phyloP scores from a whole-genome alignment of 2,888 invertebrate genomes.

The Callosobruchus maculatus region DNA sequence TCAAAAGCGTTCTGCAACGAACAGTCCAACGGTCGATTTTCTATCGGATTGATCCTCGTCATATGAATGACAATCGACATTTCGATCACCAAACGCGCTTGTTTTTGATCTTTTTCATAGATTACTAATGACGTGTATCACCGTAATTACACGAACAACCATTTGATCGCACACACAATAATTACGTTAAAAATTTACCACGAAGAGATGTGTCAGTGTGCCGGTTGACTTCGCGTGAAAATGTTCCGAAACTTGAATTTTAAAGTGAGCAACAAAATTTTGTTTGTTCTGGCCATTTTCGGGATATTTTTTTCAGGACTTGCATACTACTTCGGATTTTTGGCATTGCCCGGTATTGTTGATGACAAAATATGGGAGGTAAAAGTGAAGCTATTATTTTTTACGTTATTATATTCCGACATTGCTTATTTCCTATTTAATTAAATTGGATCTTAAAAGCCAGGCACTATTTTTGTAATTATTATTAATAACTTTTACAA shows the following conservation, averaged over 20 bases:
- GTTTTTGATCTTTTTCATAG: not conserved
- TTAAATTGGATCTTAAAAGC: too few relatives aligned
- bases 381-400: conserved; percentile 7
- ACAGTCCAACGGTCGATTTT: too few relatives aligned
- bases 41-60: too few relatives aligned
- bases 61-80: not conserved
- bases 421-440: too few relatives aligned
- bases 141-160: not conserved
- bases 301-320: conserved; percentile 23
- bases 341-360: conserved; percentile 29
- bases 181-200: not conserved
- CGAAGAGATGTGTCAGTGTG: not conserved
- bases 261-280: conserved; percentile 17
- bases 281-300: conserved; percentile 24
- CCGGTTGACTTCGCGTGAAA: conserved; percentile 1
- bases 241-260: conserved; percentile 20
- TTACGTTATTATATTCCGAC: too few relatives aligned
- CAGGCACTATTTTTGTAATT: too few relatives aligned
- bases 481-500: too few relatives aligned
- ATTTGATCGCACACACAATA: not conserved
- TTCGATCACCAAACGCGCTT: not conserved
- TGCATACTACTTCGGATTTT: conserved; percentile 29
- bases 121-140: not conserved
- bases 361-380: conserved; percentile 37
- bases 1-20: too few relatives aligned